These are phyloP conservation scores for Festucalex cinctus DNA, from an alignment of 2,113 vertebrate genomes.

Conservation along the genomic window DNA sequence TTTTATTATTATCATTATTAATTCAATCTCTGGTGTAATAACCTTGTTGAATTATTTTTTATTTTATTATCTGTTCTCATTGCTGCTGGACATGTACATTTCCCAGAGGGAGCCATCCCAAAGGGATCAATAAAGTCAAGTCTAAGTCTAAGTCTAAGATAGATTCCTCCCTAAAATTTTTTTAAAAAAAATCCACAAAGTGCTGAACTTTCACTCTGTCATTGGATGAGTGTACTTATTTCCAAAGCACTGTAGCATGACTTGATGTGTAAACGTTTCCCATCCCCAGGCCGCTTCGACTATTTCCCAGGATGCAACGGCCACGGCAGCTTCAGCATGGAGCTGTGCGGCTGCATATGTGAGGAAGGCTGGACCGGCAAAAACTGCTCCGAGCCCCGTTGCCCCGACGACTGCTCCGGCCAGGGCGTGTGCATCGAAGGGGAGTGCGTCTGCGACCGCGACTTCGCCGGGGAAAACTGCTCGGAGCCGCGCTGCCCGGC, in stretches of 20 bases:
- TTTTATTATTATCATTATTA: no score
- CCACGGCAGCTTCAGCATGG: constrained; percentile 92
- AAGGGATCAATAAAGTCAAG: no score
- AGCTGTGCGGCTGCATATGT: constrained; percentile 89
- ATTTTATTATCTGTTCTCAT: no score
- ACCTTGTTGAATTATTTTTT: no score
- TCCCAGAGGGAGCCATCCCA: no score
- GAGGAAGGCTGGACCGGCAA: constrained; percentile 89
- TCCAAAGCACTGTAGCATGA: background rate
- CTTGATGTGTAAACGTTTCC: background rate
- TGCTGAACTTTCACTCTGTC: no score
- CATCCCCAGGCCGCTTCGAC: constrained; percentile 85
- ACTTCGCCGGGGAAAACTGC: constrained; percentile 90
- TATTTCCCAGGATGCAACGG: constrained; percentile 86
- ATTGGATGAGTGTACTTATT: background rate
- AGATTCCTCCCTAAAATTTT: no score
- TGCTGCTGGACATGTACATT: no score
- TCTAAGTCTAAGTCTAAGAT: no score
- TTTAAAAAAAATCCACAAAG: no score
- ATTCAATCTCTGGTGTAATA: no score
- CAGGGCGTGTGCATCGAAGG: constrained; percentile 89
- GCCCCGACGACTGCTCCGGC: constrained; percentile 87
- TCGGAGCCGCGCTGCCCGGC: constrained; percentile 83
- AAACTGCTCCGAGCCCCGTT: constrained; percentile 90
- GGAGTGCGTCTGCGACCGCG: constrained; percentile 88